phyloP scores from a whole-genome alignment of 2,797 vertebrate species.

The Tokudaia muenninki region DNA sequence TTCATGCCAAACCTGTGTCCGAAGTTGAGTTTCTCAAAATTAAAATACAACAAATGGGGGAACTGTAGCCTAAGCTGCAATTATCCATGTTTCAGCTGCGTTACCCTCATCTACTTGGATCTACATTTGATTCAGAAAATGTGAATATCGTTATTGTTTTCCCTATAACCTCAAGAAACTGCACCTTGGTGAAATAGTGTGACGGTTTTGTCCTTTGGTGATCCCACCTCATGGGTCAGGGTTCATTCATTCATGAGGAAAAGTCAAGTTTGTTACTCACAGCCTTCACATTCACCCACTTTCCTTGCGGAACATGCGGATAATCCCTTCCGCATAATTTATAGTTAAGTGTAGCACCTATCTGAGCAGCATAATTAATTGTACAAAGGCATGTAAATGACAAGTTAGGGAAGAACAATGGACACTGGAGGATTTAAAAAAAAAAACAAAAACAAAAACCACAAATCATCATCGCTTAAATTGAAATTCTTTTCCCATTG shows the following conservation, averaged over 20 bases:
- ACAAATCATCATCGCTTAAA: neutral
- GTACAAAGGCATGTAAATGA: neutral
- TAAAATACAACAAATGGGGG: neutral
- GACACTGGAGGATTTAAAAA: neutral
- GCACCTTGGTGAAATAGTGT: neutral
- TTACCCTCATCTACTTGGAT: neutral
- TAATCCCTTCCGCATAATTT: neutral
- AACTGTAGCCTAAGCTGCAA: neutral
- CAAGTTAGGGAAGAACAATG: constrained; percentile 26
- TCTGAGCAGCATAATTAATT: neutral
- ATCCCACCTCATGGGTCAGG: neutral
- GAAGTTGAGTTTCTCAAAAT: neutral
- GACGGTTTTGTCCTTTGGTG: neutral
- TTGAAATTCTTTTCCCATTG: constrained; percentile 52
- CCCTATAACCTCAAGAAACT: neutral
- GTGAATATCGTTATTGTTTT: neutral
- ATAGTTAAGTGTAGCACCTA: constrained; percentile 7
- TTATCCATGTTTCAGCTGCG: neutral
- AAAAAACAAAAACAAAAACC: neutral
- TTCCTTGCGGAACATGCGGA: neutral
- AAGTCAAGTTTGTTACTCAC: neutral
- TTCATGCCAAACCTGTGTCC: neutral
- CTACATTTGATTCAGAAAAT: constrained; percentile 23
- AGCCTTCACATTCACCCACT: neutral
- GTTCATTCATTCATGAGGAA: constrained; percentile 23